These are phyloP conservation scores for Callorhinus ursinus DNA, from an alignment of 2,113 vertebrate genomes.

Conservation along the genomic window DNA sequence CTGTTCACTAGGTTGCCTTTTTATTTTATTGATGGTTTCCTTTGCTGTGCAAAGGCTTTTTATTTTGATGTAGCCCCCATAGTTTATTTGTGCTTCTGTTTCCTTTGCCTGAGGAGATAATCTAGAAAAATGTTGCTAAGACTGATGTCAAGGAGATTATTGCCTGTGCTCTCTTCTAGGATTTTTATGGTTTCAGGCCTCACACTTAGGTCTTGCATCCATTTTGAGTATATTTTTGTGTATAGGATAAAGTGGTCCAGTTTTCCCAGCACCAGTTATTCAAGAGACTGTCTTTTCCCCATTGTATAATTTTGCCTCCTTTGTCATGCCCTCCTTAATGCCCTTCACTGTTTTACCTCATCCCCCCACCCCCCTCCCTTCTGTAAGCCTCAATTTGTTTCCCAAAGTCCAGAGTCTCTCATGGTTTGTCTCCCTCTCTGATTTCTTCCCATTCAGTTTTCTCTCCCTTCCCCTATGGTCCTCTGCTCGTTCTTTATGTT, in stretches of 20 bases:
- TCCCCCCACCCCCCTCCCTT: not conserved
- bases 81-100: not conserved
- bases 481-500: not conserved
- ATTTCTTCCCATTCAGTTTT: not conserved
- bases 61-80: not conserved
- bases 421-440: not conserved
- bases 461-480: not conserved
- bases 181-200: not conserved
- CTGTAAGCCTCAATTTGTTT: not conserved
- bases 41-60: not conserved
- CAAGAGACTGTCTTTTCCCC: not conserved
- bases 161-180: not conserved
- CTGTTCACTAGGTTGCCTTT: not conserved
- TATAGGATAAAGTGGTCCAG: not conserved
- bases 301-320: not conserved
- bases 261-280: not conserved
- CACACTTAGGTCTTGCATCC: not conserved
- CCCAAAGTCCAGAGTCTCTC: not conserved
- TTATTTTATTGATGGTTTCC: not conserved
- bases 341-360: rapidly evolving
- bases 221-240: not conserved
- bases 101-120: not conserved
- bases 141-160: not conserved
- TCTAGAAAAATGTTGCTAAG: not conserved
- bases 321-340: not conserved